Percentiles rank a stretch among this genome's conserved stretches.
Evolutionary conservation across 2,797 vertebrate species (phyloP).

Genomic region (Chaetodon trifasciatus): DNA sequence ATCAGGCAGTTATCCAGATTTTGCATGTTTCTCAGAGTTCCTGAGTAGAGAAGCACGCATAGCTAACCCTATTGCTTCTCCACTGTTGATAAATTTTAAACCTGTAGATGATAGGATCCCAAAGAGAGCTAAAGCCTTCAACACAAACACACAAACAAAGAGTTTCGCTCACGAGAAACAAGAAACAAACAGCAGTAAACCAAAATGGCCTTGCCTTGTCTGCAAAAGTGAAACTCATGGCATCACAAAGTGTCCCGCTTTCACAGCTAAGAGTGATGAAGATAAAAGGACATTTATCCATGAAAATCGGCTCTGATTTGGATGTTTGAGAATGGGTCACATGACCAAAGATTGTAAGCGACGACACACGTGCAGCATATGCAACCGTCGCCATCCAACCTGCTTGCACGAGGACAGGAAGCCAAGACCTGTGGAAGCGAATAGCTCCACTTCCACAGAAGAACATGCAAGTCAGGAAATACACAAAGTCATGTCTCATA

Average conservation of each 20-base stretch:
- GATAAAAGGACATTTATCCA: conserved; percentile 48
- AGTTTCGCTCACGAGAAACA: not conserved
- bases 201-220: conserved; percentile 30
- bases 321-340: conserved; percentile 55
- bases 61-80: conserved; percentile 24
- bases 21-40: conserved; percentile 48
- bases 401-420: conserved; percentile 39
- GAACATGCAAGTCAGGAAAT: conserved; percentile 5
- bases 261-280: conserved; percentile 24
- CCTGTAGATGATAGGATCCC: conserved; percentile 7
- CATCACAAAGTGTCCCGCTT: conserved; percentile 40
- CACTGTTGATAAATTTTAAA: conserved; percentile 19
- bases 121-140: conserved; percentile 39
- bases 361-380: conserved; percentile 13
- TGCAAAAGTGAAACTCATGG: conserved; percentile 52
- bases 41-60: conserved; percentile 29
- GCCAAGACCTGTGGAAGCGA: conserved; percentile 3
- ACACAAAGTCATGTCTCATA: conserved; percentile 27
- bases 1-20: conserved; percentile 30
- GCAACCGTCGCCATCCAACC: conserved; percentile 50
- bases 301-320: conserved; percentile 45
- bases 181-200: conserved; percentile 4
- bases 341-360: conserved; percentile 55
- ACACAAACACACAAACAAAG: conserved; percentile 27
- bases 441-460: conserved; percentile 4